Percentiles rank a stretch among this genome's conserved stretches.
Conservation (phyloP, 2,797 vertebrate species). For the Bovichtus diacanthus region DNA sequence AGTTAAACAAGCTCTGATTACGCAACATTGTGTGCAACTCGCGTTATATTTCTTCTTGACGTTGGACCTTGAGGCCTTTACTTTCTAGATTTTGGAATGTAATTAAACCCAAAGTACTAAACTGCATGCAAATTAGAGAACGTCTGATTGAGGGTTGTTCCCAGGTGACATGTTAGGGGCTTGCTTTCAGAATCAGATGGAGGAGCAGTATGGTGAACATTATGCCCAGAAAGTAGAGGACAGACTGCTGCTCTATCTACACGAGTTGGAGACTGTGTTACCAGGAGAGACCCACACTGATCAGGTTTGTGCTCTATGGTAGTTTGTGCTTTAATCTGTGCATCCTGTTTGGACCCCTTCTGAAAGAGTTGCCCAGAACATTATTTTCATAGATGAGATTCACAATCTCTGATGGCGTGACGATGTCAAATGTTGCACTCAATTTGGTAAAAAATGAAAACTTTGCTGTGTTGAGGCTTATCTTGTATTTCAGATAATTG, state of each 20-base stretch:
- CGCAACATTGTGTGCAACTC: background rate
- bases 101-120: background rate
- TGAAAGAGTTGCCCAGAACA: background rate
- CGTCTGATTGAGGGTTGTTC: background rate
- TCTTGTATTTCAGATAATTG: background rate
- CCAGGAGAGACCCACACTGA: constrained; percentile 75
- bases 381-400: background rate
- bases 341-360: background rate
- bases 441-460: background rate
- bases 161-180: background rate
- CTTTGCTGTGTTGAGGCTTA: too few relatives aligned
- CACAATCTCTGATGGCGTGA: background rate
- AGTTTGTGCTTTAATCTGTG: background rate
- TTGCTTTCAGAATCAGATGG: constrained; percentile 74
- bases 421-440: background rate
- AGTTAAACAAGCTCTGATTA: too few relatives aligned
- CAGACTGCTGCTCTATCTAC: constrained; percentile 79
- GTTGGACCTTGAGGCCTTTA: too few relatives aligned
- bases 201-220: constrained; percentile 79
- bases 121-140: background rate
- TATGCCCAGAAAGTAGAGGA: constrained; percentile 83
- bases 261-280: constrained; percentile 63
- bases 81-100: background rate
- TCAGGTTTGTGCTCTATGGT: constrained; percentile 64
- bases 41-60: background rate